A percentile compares a stretch with the other conserved stretches of the same genome.
phyloP scores from a whole-genome alignment of 1,140 invertebrate genomes.

The Dendroctonus ponderosae region DNA sequence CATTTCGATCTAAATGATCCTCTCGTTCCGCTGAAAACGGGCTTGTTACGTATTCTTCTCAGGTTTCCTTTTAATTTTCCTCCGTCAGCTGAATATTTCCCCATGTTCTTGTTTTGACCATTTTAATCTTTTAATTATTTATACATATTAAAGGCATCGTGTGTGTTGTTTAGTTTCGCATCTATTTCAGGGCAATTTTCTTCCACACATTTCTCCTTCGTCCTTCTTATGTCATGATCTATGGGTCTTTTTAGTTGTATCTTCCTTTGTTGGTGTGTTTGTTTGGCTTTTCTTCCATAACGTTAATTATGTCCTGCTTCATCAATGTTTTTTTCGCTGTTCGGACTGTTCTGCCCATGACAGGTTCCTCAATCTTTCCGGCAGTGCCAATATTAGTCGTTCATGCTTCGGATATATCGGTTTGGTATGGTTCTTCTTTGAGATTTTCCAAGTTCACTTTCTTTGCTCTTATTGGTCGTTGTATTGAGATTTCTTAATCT shows the following conservation, averaged over 20 bases:
- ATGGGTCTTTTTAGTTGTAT: not conserved
- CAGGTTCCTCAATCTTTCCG: not conserved
- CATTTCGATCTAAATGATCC: not conserved
- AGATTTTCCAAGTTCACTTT: conserved; percentile 2
- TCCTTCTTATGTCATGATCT: not conserved
- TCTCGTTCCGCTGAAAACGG: not conserved
- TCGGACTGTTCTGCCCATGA: not conserved
- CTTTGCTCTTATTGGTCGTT: not conserved
- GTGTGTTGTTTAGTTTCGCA: not conserved
- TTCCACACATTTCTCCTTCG: not conserved
- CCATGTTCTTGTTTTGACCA: not conserved
- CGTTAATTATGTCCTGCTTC: not conserved
- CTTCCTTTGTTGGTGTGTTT: not conserved
- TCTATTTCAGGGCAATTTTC: not conserved
- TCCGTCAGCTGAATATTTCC: not conserved
- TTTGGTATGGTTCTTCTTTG: conserved; percentile 1
- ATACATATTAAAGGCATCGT: not conserved
- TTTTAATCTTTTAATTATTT: not conserved
- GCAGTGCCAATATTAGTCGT: not conserved
- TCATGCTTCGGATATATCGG: not conserved
- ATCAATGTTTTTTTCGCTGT: not conserved
- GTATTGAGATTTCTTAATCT: not conserved
- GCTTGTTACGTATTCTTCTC: not conserved
- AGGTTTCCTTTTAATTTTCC: not conserved
- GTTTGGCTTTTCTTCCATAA: not conserved